Base-by-base conservation (phyloP, 2,888 invertebrate species). In the Drosophila kokeensis region DNA sequence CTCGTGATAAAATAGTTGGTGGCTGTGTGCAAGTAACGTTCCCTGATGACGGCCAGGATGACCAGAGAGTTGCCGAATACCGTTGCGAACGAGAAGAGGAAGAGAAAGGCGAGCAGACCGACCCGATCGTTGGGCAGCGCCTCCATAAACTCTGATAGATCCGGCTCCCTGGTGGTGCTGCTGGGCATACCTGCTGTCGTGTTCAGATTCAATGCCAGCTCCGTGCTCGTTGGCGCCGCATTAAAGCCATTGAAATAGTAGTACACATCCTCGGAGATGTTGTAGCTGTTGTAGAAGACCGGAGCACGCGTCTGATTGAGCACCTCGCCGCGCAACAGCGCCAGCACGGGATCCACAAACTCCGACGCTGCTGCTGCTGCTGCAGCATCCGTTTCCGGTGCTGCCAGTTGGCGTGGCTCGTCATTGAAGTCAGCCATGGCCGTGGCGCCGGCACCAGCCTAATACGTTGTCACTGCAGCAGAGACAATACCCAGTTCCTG, bases 1-100 rank as follows among this genome's bases (percentile, higher is more conserved):
- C 99, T 99, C 13, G 99, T 98, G 75, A 99, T 98, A 93, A 99
- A 98, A 92, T 99, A 99, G 93, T 99, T 99, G 10, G 99, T 99
- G 11, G 99, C 98, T 13, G 99, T 99, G 92, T 99, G 98, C 7
- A 99, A 94, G 91, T 99, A 99, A 27, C 98, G 94, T 92, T 99
- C 99, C 27, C 98, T 95, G 38, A 97, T 95, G 11, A 99, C 99
- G 0, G 99, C 99, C 58, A 98, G 94, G 72, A 99, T 98, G 18
- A 99, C 99, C 59, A 99, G 94, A 91, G 96, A 96, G 93, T 99
- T 99, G 65, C 99, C 99, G 90, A 98, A 97, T 0, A 99, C 97
- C 0, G 99, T 99, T 11, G 97, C 96, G 69, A 98, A 94, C 1
- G 98, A 98, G 93, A 99, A 98, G 18, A 97, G 94, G 24, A 97